Percentiles rank a stretch among this genome's conserved stretches.
phyloP scores from a whole-genome alignment of 2,888 invertebrate genomes.

The Hyposoter dolosus region DNA sequence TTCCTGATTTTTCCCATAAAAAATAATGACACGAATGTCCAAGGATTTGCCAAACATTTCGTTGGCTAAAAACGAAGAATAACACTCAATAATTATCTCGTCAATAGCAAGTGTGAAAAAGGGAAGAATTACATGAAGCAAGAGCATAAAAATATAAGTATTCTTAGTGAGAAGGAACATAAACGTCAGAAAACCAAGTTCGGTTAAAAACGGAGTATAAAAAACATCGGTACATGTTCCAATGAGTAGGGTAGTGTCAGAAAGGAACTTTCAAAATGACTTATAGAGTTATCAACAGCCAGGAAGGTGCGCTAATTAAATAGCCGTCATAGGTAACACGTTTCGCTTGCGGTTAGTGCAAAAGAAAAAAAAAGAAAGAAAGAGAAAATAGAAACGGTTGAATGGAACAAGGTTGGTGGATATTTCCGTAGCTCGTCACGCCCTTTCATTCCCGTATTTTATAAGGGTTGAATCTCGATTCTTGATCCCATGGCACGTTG shows the following conservation, averaged over 20 bases:
- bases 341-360: conserved; percentile 36
- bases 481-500: not conserved
- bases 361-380: not conserved
- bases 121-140: not conserved
- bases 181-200: not conserved
- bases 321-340: conserved; percentile 61
- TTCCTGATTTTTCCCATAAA: not conserved
- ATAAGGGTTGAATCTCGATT: conserved; percentile 45
- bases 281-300: conserved; percentile 50
- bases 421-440: conserved; percentile 45
- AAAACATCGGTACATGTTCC: not conserved
- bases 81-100: too few species aligned
- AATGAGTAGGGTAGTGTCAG: not conserved
- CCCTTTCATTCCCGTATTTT: conserved; percentile 15
- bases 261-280: conserved; percentile 40
- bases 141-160: not conserved
- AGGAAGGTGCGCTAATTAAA: conserved; percentile 64
- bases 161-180: not conserved
- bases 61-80: too few species aligned
- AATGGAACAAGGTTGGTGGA: conserved; percentile 30
- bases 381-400: not conserved
- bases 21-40: too few species aligned
- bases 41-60: too few species aligned
- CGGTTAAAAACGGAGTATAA: not conserved
- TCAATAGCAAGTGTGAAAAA: not conserved